Evolutionary conservation across 2,797 vertebrate species (phyloP), one percentile per base, ranked within the genome.

Genomic region (Eutrigla gurnardus): DNA sequence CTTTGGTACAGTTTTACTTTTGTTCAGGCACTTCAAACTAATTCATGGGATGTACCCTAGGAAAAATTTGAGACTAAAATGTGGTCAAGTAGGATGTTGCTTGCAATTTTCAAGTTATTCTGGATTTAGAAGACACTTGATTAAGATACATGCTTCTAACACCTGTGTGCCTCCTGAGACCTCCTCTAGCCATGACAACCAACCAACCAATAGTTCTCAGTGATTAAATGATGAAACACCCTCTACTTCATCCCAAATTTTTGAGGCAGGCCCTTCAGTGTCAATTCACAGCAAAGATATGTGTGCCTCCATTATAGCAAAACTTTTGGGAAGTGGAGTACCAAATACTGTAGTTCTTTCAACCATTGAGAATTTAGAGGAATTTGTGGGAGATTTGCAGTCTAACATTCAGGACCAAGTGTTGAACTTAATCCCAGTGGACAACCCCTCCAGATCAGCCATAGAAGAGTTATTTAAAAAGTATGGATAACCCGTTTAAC

Each of bases 301-400:
- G 69, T 46, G 62, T 66, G 55, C 49, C 3, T 63, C 57, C 8
- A 57, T 72, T 57, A 5, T 73, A 35, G 57, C 63, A 12, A 67
- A 43, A 10, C 69, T 42, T 62, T 61, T 78, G 33, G 64, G 25
- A 39, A 82, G 66, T 12, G 15, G 35, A 36, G 63, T 74, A 66
- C 33, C 69, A 78, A 81, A 81, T 78, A 65, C 39, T 65, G 72
- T 81, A 8, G 52, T 82, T 63, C 47, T 66, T 75, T 73, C 58
- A 59, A 83, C 72, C 0, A 57, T 81, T 61, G 13, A 78, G 35
- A 74, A 78, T 49, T 66, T 82, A 43, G n/a, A 85, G 58, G 65
- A 83, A 75, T 80, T 73, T 76, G 72, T 71, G 6, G 61, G 6
- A 52, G 78, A 83, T 46, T 2, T 78, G 68, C 82, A 65, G 6